Percentiles rank a stretch among this genome's conserved stretches.
phyloP scores from a whole-genome alignment of 2,888 invertebrate genomes.

The Adelognathus sp. region DNA sequence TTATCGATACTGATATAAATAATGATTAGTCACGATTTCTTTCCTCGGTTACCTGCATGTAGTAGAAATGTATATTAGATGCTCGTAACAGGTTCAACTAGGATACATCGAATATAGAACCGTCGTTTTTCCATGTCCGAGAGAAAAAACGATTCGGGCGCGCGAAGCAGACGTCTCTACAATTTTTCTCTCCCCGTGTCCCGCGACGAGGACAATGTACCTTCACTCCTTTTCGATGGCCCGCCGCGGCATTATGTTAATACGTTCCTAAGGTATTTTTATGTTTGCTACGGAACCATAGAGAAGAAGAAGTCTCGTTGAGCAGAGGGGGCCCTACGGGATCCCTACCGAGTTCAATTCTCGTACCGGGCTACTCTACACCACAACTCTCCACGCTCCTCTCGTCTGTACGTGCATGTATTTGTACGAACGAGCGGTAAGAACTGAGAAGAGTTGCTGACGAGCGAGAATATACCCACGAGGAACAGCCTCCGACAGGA shows the following conservation, averaged over 20 bases:
- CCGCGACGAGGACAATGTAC: slow-evolving; percentile 48
- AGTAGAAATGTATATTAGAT: not conserved
- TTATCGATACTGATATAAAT: no score
- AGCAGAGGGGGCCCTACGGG: slow-evolving; percentile 43
- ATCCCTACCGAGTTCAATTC: slow-evolving; percentile 47
- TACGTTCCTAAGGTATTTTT: slow-evolving; percentile 58
- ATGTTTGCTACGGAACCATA: slow-evolving; percentile 48
- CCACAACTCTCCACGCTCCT: not conserved
- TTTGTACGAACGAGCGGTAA: slow-evolving; percentile 19
- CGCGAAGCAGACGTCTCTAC: slow-evolving; percentile 14
- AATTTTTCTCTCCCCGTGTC: not conserved
- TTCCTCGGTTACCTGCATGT: not conserved
- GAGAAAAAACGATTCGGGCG: slow-evolving; percentile 1
- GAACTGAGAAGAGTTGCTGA: slow-evolving; percentile 38
- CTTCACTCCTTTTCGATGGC: slow-evolving; percentile 44
- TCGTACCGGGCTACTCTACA: slow-evolving; percentile 9
- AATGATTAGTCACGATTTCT: no score
- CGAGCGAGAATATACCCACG: slow-evolving; percentile 43
- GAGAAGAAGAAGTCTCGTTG: slow-evolving; percentile 50
- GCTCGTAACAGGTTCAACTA: not conserved
- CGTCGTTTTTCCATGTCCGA: not conserved
- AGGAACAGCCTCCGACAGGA: slow-evolving; percentile 33
- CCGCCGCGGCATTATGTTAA: slow-evolving; percentile 54
- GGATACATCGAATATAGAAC: not conserved
- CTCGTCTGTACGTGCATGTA: not conserved